phyloP scores from a whole-genome alignment of 2,113 vertebrate genomes.

The Archilochus colubris region DNA sequence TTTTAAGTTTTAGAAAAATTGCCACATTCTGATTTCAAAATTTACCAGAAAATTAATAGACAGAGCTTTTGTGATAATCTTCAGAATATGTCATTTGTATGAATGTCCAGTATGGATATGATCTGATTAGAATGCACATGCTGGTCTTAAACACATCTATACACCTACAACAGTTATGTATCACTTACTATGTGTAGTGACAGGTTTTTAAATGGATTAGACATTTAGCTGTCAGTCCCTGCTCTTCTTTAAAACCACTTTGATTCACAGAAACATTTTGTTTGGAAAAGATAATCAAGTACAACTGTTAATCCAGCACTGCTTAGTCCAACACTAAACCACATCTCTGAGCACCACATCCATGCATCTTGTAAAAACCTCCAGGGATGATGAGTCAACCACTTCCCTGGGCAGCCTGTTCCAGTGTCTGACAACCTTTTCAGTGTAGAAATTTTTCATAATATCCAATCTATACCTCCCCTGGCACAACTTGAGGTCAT shows the following conservation, averaged over 20 bases:
- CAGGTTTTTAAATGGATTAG: constrained; percentile 22
- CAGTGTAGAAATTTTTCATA: neutral
- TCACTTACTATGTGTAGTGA: neutral
- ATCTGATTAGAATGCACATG: neutral
- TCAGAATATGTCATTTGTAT: neutral
- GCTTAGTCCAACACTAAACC: neutral
- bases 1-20: neutral
- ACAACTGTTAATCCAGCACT: too few species aligned
- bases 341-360: neutral
- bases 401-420: neutral
- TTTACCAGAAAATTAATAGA: neutral
- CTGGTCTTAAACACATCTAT: neutral
- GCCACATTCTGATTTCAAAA: neutral
- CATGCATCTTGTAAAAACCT: neutral
- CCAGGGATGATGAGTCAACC: neutral
- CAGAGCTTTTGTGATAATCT: neutral
- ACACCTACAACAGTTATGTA: neutral
- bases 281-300: neutral
- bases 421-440: neutral
- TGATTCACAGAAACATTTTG: neutral
- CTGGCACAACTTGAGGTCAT: too few species aligned
- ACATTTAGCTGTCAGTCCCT: constrained; percentile 11
- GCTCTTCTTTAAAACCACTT: neutral
- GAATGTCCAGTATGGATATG: neutral
- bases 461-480: too few species aligned